Base-by-base conservation (phyloP, 2,888 invertebrate species). In the Calliopum simillimum region DNA sequence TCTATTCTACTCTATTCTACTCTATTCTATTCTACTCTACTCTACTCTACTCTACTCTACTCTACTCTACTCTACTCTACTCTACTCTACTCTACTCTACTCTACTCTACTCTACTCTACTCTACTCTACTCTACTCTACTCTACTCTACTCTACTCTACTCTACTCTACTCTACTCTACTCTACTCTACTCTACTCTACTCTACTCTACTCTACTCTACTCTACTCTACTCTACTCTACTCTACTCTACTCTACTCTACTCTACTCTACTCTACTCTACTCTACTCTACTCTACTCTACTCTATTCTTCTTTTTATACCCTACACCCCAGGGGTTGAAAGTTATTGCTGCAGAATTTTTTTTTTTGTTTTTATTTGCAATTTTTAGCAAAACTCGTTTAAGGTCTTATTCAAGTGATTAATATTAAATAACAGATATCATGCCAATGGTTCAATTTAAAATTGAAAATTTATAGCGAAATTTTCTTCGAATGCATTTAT, bases 51-150 rank as follows among this genome's bases (percentile, higher is more conserved):
- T 67, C 41, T 58, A 67, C 47, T 67, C 41, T 58, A 67, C 47
- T 67, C 41, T 58, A 67, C 47, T 67, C 41, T 46, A 67, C 47
- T 67, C 41, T 58, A 67, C 47, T 67, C 41, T 58, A 67, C 47
- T 67, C 41, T 58, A 67, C 41, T 67, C 41, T 58, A 67, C 47
- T 67, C 41, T 58, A 67, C 47, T 67, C 41, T 58, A 67, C 53
- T 68, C 21, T 61, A 68, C 41, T 68, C 46, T 61, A 68, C 53
- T 68, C 46, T 61, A 68, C 53, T 68, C 46, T 51, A 68, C 47
- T 68, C 46, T 61, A 59, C 41, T 68, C 25, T 68, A 61, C 41
- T 68, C 46, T 68, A 61, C 19, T 61, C 33, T 61, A 68, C 33
- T 68, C 46, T 69, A 62, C 46, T 69, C 25, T 69, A 69, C 55